Evolutionary conservation across 1,140 invertebrate genomes (phyloP).

Genomic region (Tetragonula clypearis): DNA sequence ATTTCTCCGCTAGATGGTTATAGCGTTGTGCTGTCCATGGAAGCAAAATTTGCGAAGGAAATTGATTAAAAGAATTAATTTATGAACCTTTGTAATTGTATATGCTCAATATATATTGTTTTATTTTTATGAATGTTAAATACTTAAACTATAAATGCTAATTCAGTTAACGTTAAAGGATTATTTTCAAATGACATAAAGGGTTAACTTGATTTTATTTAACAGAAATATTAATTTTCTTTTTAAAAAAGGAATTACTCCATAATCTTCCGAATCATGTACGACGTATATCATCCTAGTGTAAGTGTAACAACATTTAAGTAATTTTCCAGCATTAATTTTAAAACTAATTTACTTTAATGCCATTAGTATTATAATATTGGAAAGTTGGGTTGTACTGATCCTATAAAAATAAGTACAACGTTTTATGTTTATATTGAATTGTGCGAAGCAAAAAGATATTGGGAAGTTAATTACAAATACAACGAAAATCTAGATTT

Average conservation of each 20-base stretch:
- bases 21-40: too few relatives aligned
- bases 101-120: not conserved
- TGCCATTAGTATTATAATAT: conserved; percentile 79
- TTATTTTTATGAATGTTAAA: not conserved
- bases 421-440: conserved; percentile 79
- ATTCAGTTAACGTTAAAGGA: not conserved
- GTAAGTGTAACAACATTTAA: conserved; percentile 67
- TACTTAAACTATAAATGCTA: too few relatives aligned
- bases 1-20: too few relatives aligned
- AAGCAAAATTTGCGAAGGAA: too few relatives aligned
- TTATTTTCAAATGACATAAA: not conserved
- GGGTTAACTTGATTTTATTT: not conserved
- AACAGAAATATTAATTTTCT: not conserved
- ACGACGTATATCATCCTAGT: conserved; percentile 75
- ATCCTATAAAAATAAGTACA: conserved; percentile 76
- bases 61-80: too few relatives aligned
- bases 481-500: conserved; percentile 73
- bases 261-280: conserved; percentile 66
- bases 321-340: not conserved
- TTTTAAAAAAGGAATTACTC: not conserved
- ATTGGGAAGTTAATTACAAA: conserved; percentile 77
- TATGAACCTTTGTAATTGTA: too few relatives aligned
- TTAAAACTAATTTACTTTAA: not conserved
- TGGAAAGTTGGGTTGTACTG: conserved; percentile 77
- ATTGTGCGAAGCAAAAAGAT: conserved; percentile 77